Evolutionary conservation across 2,113 vertebrate species (phyloP).

Genomic region (Centropus bengalensis): DNA sequence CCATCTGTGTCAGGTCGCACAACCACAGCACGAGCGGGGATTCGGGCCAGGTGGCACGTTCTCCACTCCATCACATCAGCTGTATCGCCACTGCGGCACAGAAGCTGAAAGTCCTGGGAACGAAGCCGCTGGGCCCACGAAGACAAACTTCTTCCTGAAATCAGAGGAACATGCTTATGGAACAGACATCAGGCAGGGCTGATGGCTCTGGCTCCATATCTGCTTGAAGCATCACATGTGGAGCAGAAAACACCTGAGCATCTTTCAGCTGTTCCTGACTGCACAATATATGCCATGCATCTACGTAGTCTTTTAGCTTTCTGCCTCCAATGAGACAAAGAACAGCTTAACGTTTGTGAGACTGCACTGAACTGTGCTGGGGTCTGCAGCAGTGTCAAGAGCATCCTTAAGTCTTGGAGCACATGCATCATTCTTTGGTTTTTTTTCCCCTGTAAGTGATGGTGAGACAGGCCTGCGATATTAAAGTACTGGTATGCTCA

Average conservation of each 20-base stretch:
- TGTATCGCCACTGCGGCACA: constrained; percentile 84
- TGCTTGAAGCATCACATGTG: neutral
- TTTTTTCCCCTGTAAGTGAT: neutral
- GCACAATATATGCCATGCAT: neutral
- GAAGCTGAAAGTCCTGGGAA: constrained; percentile 84
- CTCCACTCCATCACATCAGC: constrained; percentile 79
- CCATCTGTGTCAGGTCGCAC: constrained; percentile 73
- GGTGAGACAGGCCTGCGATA: neutral
- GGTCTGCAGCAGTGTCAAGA: neutral
- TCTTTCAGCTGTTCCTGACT: neutral
- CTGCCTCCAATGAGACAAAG: neutral
- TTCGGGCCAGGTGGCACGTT: constrained; percentile 83
- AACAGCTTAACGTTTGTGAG: neutral
- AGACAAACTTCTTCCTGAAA: constrained; percentile 74
- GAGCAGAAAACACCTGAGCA: neutral
- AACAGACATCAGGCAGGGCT: neutral
- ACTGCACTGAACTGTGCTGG: neutral
- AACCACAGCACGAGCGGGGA: constrained; percentile 87
- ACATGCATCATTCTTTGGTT: rapidly evolving
- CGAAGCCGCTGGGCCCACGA: constrained; percentile 74
- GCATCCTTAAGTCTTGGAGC: neutral
- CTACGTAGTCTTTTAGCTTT: neutral
- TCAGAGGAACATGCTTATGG: neutral
- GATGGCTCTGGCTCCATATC: neutral
- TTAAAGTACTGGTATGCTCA: neutral